A percentile compares a stretch with the other conserved stretches of the same genome.
Evolutionary conservation across 2,797 vertebrate species (phyloP).

Genomic region (Rhodeus uyekii): DNA sequence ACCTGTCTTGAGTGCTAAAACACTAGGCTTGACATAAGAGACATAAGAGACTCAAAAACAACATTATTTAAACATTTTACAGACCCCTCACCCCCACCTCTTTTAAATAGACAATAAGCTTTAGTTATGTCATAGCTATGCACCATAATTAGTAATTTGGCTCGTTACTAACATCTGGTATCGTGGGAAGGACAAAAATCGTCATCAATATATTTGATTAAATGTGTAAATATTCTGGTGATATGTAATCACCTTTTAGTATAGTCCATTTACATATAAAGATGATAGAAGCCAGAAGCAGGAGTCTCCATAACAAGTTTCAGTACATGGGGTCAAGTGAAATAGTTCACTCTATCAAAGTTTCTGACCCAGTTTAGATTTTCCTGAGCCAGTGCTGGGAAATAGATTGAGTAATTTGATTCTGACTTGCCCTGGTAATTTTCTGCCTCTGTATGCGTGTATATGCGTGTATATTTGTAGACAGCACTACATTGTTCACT

Average conservation of each 20-base stretch:
- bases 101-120: neutral
- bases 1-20: neutral
- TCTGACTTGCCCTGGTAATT: slow-evolving; percentile 20
- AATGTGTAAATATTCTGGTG: too few species aligned
- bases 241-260: neutral
- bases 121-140: neutral
- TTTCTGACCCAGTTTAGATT: slow-evolving; percentile 26
- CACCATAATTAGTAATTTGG: neutral
- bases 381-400: slow-evolving; percentile 7
- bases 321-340: neutral
- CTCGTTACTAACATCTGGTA: neutral
- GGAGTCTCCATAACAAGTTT: neutral
- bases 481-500: slow-evolving; percentile 4
- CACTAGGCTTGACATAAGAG: neutral
- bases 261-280: neutral
- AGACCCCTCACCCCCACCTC: too few species aligned
- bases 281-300: neutral
- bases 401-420: slow-evolving; percentile 33
- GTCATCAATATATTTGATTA: neutral
- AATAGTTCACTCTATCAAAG: slow-evolving; percentile 11
- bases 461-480: slow-evolving; percentile 15
- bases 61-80: neutral
- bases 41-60: neutral
- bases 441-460: neutral
- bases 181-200: neutral